Evolutionary conservation across 2,797 vertebrate species (phyloP), one percentile per base, ranked within the genome.

Genomic region (Sebastes steindachneri): DNA sequence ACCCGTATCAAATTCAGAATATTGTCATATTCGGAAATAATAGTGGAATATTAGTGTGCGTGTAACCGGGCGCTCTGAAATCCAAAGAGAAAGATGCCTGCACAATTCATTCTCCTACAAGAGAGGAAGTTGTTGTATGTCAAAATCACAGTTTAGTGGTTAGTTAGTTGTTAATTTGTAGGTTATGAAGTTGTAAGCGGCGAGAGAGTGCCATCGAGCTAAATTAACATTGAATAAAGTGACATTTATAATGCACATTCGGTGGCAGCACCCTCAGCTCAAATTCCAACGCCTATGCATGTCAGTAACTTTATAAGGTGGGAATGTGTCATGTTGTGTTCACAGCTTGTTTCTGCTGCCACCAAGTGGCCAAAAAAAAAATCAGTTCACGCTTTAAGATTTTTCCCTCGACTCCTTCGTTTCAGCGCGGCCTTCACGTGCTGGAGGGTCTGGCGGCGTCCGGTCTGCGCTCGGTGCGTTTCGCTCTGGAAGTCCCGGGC

Each of bases 371-470:
- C 35, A 19, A 55, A 23, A 19, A 23, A 60, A 15, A 45, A 25
- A 15, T 12, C 7, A 1, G 1, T 10, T 19, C 7, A 5, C 7
- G 3, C 57, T 41, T 69, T 55, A 55, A 69, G 3, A 4, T 25
- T 3, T 0, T 68, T 5, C 54, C 4, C 17, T 19, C 5, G 1
- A 29, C n/a, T 21, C 4, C 4, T 59, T 33, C 29, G 6, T 72
- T 37, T 15, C 83, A 98, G 97, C 90, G 75, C 0, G 97, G 97
- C 0, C 91, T 99, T 2, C 92, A 92, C 1, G 95, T 98, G 17
- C 92, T 98, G 75, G 98, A 99, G 91, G 98, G 96, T 0, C 89
- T 99, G 85, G 97, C 98, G 0, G 98, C 98, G 2, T 98, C 97
- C 0, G 98, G 97, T 1, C 91, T 99, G 2, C 97, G 97, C 37